These are phyloP conservation scores for Heteromurus nitidus DNA, from an alignment of 2,888 invertebrate genomes.

Conservation along the genomic window DNA sequence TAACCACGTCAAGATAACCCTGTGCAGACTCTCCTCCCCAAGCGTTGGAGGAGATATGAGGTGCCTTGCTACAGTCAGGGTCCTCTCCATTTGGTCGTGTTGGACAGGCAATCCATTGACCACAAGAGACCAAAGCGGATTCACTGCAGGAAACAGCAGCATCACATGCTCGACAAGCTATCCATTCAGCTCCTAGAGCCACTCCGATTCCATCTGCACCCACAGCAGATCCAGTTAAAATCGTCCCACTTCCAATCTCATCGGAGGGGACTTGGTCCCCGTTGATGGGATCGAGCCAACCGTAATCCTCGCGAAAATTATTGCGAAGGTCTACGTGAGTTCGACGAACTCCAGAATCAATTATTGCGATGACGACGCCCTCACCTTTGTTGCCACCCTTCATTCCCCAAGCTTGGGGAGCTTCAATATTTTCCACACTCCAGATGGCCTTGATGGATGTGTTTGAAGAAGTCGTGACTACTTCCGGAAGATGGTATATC, in stretches of 20 bases:
- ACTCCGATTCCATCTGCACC: background rate
- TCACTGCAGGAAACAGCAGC: background rate
- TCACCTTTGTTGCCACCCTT: constrained; percentile 27
- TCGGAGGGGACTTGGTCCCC: background rate
- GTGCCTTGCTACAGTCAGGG: background rate
- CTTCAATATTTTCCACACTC: constrained; percentile 49
- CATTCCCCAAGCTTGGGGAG: constrained; percentile 34
- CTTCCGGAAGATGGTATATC: background rate
- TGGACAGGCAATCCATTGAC: background rate
- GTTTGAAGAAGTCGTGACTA: too few relatives aligned
- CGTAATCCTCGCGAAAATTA: too few relatives aligned
- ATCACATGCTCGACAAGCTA: background rate
- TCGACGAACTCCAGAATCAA: too few relatives aligned
- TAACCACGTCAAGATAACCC: background rate
- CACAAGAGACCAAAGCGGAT: background rate
- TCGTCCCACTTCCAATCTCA: background rate
- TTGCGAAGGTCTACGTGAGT: too few relatives aligned
- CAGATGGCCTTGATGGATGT: constrained; percentile 34
- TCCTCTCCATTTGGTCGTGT: background rate
- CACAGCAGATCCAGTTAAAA: background rate
- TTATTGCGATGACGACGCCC: constrained; percentile 43
- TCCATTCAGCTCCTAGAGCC: background rate
- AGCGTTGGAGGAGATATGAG: background rate
- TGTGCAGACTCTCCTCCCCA: background rate
- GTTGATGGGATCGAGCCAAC: background rate